Conservation (phyloP, 30 jellyfish, hydroid and myxozoan species). For the Chrysaora quinquecirrha region DNA sequence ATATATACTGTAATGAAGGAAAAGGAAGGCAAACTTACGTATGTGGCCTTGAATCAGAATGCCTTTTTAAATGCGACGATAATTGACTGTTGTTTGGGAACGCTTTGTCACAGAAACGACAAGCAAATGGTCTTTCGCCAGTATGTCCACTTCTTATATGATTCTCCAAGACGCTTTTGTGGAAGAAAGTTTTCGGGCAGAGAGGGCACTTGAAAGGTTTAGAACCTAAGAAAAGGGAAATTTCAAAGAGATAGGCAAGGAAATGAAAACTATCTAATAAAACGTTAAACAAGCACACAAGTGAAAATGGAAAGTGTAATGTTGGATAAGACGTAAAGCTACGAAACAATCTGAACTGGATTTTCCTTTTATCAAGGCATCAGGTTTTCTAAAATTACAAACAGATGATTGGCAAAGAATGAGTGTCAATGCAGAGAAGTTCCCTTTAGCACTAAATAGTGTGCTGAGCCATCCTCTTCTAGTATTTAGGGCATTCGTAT, state of each 20-base stretch:
- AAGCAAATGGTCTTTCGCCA: constrained; percentile 79
- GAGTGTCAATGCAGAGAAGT: neutral
- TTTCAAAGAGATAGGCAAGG: no score
- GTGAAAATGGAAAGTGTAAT: no score
- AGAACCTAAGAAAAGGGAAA: constrained; percentile 21
- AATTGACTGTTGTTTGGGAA: constrained; percentile 88
- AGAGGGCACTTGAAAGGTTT: constrained; percentile 61
- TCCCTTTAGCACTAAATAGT: neutral
- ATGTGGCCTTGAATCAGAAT: constrained; percentile 84
- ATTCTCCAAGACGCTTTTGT: constrained; percentile 78
- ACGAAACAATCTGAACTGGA: neutral
- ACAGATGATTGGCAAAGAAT: neutral
- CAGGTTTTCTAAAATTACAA: neutral
- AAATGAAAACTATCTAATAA: no score
- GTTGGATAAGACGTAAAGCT: no score
- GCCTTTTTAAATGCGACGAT: constrained; percentile 80
- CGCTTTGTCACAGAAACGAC: constrained; percentile 74
- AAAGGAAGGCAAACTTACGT: constrained; percentile 50
- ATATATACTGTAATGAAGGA: neutral
- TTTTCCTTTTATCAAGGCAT: neutral
- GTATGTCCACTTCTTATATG: constrained; percentile 87
- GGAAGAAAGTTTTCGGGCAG: constrained; percentile 80
- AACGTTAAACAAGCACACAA: no score
- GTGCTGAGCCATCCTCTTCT: neutral
- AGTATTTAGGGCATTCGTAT: neutral